Evolutionary conservation across 2,888 invertebrate genomes (phyloP).

Genomic region (Cerastis leucographa): DNA sequence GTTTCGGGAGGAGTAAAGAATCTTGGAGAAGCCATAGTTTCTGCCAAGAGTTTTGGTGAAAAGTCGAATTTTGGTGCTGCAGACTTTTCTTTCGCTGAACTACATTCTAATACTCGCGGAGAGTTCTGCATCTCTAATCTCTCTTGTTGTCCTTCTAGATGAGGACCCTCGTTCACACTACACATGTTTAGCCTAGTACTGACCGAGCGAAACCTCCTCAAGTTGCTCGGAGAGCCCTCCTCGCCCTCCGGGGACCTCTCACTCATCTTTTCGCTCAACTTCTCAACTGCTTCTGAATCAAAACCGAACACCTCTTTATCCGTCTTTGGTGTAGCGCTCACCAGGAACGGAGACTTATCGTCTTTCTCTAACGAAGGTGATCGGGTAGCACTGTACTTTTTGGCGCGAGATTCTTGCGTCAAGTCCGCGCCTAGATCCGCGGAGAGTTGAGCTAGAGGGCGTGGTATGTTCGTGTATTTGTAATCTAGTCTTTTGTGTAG

Average conservation of each 20-base stretch:
- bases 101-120: conserved; percentile 83
- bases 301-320: conserved; percentile 86
- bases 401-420: conserved; percentile 79
- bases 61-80: conserved; percentile 85
- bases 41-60: conserved; percentile 84
- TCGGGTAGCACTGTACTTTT: conserved; percentile 86
- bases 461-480: conserved; percentile 83
- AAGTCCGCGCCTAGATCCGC: conserved; percentile 82
- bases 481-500: conserved; percentile 84
- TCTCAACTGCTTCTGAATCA: conserved; percentile 78
- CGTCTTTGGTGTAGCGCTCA: conserved; percentile 73
- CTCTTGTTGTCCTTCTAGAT: conserved; percentile 80
- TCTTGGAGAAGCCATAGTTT: conserved; percentile 83
- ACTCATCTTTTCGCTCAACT: conserved; percentile 73
- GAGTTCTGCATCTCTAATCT: conserved; percentile 86
- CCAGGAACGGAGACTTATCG: conserved; percentile 86
- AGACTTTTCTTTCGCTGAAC: conserved; percentile 86
- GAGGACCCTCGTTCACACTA: conserved; percentile 79
- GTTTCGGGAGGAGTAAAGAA: conserved; percentile 88
- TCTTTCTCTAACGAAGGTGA: conserved; percentile 89
- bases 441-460: conserved; percentile 83
- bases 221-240: conserved; percentile 80
- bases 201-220: conserved; percentile 84
- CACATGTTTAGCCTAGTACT: conserved; percentile 86
- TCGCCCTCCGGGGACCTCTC: conserved; percentile 79